Conservation (phyloP, 30 jellyfish, hydroid and myxozoan species). For the Turritopsis dohrnii region DNA sequence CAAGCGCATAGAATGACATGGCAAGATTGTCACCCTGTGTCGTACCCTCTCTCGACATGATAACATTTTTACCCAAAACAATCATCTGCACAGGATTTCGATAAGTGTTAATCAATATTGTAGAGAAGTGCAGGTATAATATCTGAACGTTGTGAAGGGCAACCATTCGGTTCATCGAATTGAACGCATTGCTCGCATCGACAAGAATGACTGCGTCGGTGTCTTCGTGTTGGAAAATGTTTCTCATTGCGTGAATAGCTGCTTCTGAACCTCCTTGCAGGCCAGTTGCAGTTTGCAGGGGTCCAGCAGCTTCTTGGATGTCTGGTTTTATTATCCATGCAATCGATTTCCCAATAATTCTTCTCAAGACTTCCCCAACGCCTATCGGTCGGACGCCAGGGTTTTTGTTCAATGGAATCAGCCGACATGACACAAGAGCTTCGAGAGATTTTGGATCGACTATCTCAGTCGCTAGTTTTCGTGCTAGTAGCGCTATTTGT, state of each 20-base stretch:
- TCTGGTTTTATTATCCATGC: neutral
- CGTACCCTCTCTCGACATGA: constrained; percentile 29
- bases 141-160: neutral
- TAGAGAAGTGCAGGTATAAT: neutral
- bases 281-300: constrained; percentile 9
- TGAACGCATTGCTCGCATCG: neutral
- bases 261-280: constrained; percentile 20
- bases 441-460: constrained; percentile 12
- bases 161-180: neutral
- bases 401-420: constrained; percentile 17
- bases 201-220: constrained; percentile 5
- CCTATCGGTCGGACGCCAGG: constrained; percentile 28
- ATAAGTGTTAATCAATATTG: constrained; percentile 14
- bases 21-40: neutral
- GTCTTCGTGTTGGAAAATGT: neutral
- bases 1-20: constrained; percentile 37
- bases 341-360: constrained; percentile 27
- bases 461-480: neutral
- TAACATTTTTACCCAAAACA: constrained; percentile 10
- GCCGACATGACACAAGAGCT: constrained; percentile 2
- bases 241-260: constrained; percentile 20
- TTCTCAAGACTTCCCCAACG: neutral
- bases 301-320: constrained; percentile 17
- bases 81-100: constrained; percentile 22
- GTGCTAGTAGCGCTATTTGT: constrained; percentile 8